Base-by-base conservation (phyloP, 2,113 vertebrate species). In the Crotalus tigris region DNA sequence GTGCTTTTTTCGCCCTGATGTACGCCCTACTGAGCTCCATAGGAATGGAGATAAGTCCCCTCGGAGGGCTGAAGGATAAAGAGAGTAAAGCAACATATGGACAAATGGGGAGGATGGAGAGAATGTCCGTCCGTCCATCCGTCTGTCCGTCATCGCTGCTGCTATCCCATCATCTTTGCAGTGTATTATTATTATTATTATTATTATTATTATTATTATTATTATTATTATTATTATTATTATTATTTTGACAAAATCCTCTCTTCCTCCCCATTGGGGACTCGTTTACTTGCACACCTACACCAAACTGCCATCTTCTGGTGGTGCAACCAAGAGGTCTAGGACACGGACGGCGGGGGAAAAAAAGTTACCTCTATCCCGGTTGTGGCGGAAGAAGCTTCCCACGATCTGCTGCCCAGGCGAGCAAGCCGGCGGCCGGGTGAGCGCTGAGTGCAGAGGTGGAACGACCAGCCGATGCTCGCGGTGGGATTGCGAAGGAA, bases 291-390 rank as follows among this genome's bases (percentile, higher is more conserved):
- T 96, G 96, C 96, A 94, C 93, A 59, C 92, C 85, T 89, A 93
- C 96, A 95, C 95, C 64, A 92, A 92, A 93, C 92, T 97, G 97
- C 97, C 98, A 97, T 97, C 95, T 96, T 97, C 95, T 93, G 53
- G 87, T 57, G 90, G 88, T 2, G 94, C 89, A 0, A 1, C 64
- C 29, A 15, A 9, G 26, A 21, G 17, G 13, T 4, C 5, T 13
- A 7, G 33, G 23, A 13, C 54, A 87, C 46, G 88, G 91, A 81
- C 89, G 93, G 89, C 85, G 88, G 93, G 92, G 87, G 10, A 61
- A 33, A 13, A 59, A 97, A 96, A 96, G 96, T 97, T 96, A 93
- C 92, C 26, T 89, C 46, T 55, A 33, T 53, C 33, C 11, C 54
- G 9, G 39, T 44, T 10, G 33, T n/a, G 24, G 55, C 21, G 7